A percentile compares a stretch with the other conserved stretches of the same genome.
These are phyloP conservation scores for Hydropotes inermis DNA, from an alignment of 2,113 vertebrate genomes.

Conservation along the genomic window DNA sequence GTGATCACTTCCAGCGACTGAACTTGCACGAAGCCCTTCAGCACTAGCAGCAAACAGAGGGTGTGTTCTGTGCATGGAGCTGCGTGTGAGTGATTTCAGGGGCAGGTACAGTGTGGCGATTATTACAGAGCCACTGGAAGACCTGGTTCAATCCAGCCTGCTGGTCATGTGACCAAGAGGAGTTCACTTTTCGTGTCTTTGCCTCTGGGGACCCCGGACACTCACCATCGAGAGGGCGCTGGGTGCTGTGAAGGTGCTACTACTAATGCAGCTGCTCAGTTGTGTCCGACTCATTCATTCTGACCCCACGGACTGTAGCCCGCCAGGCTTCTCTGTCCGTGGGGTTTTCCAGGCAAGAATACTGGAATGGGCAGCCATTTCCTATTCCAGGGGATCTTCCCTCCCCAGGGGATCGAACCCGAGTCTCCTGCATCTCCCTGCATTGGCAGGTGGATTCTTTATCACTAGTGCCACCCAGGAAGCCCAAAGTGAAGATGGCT, in stretches of 20 bases:
- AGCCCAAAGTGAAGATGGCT: neutral
- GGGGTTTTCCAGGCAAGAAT: neutral
- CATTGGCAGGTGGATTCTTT: neutral
- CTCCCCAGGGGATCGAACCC: neutral
- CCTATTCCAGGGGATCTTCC: neutral
- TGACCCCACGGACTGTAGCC: neutral
- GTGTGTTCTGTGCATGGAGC: fast-evolving
- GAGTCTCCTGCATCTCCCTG: neutral
- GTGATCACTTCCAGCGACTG: fast-evolving
- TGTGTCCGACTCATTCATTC: neutral
- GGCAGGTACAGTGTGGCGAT: neutral
- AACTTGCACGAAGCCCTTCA: neutral
- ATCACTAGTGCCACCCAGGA: neutral
- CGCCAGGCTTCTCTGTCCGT: neutral
- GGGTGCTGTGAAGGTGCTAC: neutral
- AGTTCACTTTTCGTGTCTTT: neutral
- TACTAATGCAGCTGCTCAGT: neutral
- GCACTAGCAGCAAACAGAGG: fast-evolving
- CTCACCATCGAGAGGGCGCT: fast-evolving
- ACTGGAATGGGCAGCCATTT: neutral
- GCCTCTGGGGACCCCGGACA: neutral
- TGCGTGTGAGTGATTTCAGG: fast-evolving
- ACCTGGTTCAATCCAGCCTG: neutral
- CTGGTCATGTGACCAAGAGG: neutral
- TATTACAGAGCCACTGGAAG: fast-evolving